Percentiles rank a stretch among this genome's conserved stretches.
These are phyloP conservation scores for Pyrocoelia pectoralis DNA, from an alignment of 2,888 invertebrate genomes.

Conservation along the genomic window DNA sequence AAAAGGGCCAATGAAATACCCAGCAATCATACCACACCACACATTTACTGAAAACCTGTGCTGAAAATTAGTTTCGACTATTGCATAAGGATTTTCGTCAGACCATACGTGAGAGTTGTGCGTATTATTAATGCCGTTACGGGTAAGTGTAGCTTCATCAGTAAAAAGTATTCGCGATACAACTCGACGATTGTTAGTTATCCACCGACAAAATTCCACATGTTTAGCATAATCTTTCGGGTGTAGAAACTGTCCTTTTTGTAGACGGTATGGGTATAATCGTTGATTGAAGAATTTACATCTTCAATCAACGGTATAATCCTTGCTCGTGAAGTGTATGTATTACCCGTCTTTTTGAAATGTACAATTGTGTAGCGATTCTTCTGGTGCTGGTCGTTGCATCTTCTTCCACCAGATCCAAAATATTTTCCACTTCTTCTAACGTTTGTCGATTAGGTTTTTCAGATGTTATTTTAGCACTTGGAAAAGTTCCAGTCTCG, in stretches of 20 bases:
- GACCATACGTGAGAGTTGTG: conserved; percentile 13
- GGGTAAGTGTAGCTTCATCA: background rate
- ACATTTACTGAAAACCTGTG: conserved; percentile 13
- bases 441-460: no score
- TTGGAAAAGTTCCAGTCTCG: no score
- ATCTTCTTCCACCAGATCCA: conserved; percentile 23
- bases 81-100: no score
- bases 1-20: conserved; percentile 19
- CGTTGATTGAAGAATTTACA: no score
- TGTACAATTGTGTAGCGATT: conserved; percentile 25
- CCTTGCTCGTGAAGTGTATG: conserved; percentile 32
- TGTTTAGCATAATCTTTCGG: conserved; percentile 4
- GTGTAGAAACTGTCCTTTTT: conserved; percentile 23
- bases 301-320: no score
- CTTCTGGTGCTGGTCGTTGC: conserved; percentile 18
- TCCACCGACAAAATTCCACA: conserved; percentile 31
- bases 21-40: conserved; percentile 23
- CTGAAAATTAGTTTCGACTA: conserved; percentile 21
- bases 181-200: conserved; percentile 31
- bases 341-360: conserved; percentile 34
- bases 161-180: no score
- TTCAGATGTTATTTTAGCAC: no score
- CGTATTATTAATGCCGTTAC: background rate
- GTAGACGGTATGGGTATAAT: conserved; percentile 31
- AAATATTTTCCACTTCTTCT: conserved; percentile 25